phyloP scores from a whole-genome alignment of 64 coral and sea anemone genomes.

The Hydrozoanthus tunicans region DNA sequence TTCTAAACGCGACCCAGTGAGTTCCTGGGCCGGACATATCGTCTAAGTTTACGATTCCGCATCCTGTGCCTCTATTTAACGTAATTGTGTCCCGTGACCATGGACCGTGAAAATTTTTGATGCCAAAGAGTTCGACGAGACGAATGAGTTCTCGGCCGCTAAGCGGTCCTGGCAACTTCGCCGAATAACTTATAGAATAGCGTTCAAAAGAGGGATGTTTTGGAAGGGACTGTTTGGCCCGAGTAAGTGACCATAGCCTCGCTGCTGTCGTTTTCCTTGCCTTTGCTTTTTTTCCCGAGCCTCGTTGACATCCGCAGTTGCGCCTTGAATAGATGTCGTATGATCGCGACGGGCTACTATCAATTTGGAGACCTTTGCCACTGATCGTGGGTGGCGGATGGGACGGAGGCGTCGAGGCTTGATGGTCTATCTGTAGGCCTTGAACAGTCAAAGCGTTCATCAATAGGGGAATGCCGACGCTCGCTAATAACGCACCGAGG shows the following conservation, averaged over 20 bases:
- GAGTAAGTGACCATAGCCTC: neutral
- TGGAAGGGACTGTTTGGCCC: slow-evolving; percentile 7
- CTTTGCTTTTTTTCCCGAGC: too few relatives aligned
- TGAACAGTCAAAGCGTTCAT: too few relatives aligned
- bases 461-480: too few relatives aligned
- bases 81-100: neutral
- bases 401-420: too few relatives aligned
- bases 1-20: slow-evolving; percentile 4
- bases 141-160: neutral
- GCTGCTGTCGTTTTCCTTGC: too few relatives aligned
- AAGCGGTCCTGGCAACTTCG: neutral
- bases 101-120: neutral
- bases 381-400: too few relatives aligned
- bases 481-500: too few relatives aligned
- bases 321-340: too few relatives aligned
- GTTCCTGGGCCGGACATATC: neutral
- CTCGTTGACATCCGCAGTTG: too few relatives aligned
- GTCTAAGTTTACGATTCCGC: slow-evolving; percentile 46
- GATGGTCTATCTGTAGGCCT: too few relatives aligned
- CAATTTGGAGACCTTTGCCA: too few relatives aligned
- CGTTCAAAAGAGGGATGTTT: neutral
- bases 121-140: neutral
- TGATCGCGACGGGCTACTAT: too few relatives aligned
- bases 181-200: neutral
- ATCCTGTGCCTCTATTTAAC: neutral